Evolutionary conservation across 2,888 invertebrate genomes (phyloP), one percentile per base, ranked within the genome.

Genomic region (Tryphoninae sp.): DNA sequence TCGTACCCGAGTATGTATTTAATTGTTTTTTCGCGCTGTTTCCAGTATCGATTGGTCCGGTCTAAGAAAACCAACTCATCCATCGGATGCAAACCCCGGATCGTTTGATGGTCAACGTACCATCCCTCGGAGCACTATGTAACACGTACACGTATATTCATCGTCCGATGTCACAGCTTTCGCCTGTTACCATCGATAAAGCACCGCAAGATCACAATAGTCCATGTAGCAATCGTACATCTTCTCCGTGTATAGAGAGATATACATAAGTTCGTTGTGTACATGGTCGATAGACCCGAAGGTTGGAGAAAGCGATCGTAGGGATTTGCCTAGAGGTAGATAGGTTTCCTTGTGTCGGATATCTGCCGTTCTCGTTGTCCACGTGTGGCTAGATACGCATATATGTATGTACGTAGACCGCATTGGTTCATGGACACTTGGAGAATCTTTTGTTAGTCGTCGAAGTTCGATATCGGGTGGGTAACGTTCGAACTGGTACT

Each of bases 131-230:
- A 53, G 53, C 51, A 53, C 19, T 4, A 64, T 22, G 4, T n/a
- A 53, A 8, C 40, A 73, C 53, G 51, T 73, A 49, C 59, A 71
- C 65, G 45, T 58, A 23, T 81, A 73, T 73, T 68, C 51, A n/a
- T 55, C 61, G 33, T 65, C 22, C 49, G 65, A 42, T 72, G 80
- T 72, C 72, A 55, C 62, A 53, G 55, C 68, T 68, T 68, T 68
- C 59, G 77, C 26, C 80, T 68, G 80, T 73, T 77, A 40, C 49
- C 73, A 67, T 77, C 73, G 80, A 77, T 73, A 77, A 77, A 68
- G 67, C 68, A 16, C 55, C 67, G n/a, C 33, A 68, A 49, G 72
- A 81, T 81, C 67, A 71, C 80, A 76, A 80, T 76, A 72, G 65
- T 62, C 77, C 49, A 55, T 77, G 61, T 77, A 68, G 62, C 67